Base-by-base conservation (phyloP, 1,140 invertebrate genomes). In the Drosophila mayri region DNA sequence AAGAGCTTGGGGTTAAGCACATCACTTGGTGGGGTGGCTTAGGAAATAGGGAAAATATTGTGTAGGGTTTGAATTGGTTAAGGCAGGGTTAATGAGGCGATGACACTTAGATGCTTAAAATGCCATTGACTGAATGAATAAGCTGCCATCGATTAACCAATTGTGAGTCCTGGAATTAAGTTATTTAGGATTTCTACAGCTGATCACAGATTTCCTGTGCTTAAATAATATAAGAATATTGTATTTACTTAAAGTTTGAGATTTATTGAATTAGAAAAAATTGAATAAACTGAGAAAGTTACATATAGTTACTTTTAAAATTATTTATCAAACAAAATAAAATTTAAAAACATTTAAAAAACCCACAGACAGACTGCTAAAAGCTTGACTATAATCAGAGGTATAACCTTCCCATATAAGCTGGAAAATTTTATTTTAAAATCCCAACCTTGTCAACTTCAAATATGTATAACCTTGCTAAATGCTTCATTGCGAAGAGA, bases 121-220 rank as follows among this genome's bases (percentile, higher is more conserved):
- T 46, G 58, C 5, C 58, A 60, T 60, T 47, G 58, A 60, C 41
- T 60, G 14, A 32, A 32, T 60, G 9, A 40, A 57, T 38, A 40
- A 57, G 35, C 10, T 25, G 35, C 20, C 20, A 43, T 57, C 32
- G 35, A 43, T 57, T 41, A 57, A 22, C 35, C 54, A 25, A 25
- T 57, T 25, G 35, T 25, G 54, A 41, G 10, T n/a, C 16, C 22
- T 12, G 37, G 7, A 25, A 57, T 41, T 25, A 55, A 38, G 52
- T 38, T 6, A 55, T 55, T 38, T n/a, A 16, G 14, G 16, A 4
- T 22, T 37, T 20, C 1, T 0, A 14, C 30, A 35, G 12, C 8
- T 10, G 18, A 22, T 37, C 0, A 10, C 18, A 16, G 12, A 16
- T 22, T 37, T 54, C 1, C 8, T 25, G 1, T 38, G 4, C 14